These are phyloP conservation scores for Enteromius paludinosus DNA, from an alignment of 2,797 vertebrate species.

Conservation along the genomic window DNA sequence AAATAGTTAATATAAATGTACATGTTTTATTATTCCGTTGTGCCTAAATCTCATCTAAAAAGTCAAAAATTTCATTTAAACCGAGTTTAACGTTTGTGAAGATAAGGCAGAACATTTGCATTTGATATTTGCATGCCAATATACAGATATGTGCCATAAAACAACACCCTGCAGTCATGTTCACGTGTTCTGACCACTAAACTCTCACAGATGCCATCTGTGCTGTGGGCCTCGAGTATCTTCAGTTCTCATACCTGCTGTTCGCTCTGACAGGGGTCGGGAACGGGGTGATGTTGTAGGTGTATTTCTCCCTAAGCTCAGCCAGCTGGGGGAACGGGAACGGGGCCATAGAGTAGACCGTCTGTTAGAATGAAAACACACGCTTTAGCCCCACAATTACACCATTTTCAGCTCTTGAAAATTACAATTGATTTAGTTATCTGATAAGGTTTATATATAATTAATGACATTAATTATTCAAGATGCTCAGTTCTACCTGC, in stretches of 20 bases:
- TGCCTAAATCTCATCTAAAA: neutral
- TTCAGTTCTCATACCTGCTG: constrained; percentile 68
- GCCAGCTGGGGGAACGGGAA: constrained; percentile 97
- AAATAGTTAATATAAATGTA: neutral
- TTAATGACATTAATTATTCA: neutral
- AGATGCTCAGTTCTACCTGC: constrained; percentile 81
- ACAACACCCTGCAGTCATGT: neutral
- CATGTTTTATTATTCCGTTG: neutral
- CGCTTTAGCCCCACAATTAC: neutral
- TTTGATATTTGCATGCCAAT: constrained; percentile 33
- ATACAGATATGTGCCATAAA: neutral
- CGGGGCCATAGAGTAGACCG: constrained; percentile 93
- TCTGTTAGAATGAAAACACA: constrained; percentile 73
- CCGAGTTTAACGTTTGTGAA: neutral
- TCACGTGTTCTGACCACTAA: neutral
- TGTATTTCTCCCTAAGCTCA: constrained; percentile 97
- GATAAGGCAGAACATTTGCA: constrained; percentile 42
- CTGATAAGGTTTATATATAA: neutral
- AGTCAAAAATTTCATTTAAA: neutral
- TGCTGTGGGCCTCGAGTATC: neutral
- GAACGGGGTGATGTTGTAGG: constrained; percentile 98
- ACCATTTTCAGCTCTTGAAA: neutral
- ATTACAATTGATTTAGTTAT: neutral
- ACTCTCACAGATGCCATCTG: neutral
- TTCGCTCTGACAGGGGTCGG: constrained; percentile 88